These are phyloP conservation scores for Augiades crinisus DNA, from an alignment of 2,888 invertebrate species.

Conservation along the genomic window DNA sequence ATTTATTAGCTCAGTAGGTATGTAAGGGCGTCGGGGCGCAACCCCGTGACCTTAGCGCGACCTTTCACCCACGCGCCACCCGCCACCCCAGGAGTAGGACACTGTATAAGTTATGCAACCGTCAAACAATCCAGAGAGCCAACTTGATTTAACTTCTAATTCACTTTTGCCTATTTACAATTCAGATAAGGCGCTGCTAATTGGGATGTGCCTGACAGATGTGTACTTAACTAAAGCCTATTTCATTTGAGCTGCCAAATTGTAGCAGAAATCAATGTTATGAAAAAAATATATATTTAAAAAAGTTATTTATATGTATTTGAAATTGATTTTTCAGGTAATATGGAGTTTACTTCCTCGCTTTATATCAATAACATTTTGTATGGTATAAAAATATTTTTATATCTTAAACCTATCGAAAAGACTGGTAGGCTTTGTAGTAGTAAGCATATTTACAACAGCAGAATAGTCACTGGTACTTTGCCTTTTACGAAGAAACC, in stretches of 20 bases:
- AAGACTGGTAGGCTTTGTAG: no score
- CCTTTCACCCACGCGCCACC: constrained; percentile 49
- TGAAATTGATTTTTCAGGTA: no score
- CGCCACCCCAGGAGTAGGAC: constrained; percentile 43
- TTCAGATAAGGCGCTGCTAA: constrained; percentile 34
- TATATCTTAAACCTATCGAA: no score
- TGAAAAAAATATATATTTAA: no score
- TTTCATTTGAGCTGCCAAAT: not conserved
- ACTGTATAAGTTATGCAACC: constrained; percentile 55
- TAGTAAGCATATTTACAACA: no score
- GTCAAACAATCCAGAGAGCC: constrained; percentile 53
- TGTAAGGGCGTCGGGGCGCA: constrained; percentile 41
- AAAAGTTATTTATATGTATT: no score
- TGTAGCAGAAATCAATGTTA: not conserved
- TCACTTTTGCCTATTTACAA: constrained; percentile 39
- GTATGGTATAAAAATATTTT: no score
- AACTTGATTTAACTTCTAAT: constrained; percentile 43
- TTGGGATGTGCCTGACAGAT: constrained; percentile 18
- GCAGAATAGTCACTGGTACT: no score
- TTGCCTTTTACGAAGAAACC: no score
- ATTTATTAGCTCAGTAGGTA: constrained; percentile 28
- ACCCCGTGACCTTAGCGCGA: constrained; percentile 61
- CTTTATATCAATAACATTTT: no score
- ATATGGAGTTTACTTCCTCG: no score
- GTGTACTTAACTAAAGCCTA: not conserved